phyloP scores from a whole-genome alignment of 2,113 vertebrate genomes.

The Brevimyrus niger region DNA sequence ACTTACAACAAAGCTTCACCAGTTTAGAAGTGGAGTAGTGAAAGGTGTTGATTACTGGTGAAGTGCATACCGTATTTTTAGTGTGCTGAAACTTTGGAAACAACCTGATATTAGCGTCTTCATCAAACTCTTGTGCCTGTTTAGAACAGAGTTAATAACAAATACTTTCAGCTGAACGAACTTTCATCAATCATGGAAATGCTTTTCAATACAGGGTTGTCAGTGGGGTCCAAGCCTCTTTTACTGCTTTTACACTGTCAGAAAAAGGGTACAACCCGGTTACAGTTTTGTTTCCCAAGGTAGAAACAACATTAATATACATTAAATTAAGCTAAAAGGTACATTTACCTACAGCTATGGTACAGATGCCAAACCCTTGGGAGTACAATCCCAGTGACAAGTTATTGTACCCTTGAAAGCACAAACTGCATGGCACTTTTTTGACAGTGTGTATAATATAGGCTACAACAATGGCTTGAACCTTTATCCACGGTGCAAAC shows the following conservation, averaged over 20 bases:
- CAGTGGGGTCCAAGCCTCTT: not conserved
- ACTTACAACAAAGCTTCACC: not conserved
- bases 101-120: slow-evolving; percentile 34
- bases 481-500: not conserved
- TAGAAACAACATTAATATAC: not conserved
- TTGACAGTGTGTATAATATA: not conserved
- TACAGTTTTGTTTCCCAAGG: not conserved
- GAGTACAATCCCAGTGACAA: not conserved
- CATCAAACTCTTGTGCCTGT: slow-evolving; percentile 37
- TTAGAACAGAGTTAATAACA: not conserved
- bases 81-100: slow-evolving; percentile 22
- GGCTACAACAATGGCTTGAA: not conserved
- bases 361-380: not conserved
- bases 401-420: not conserved
- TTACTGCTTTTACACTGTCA: not conserved
- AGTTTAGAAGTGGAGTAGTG: not conserved
- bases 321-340: not conserved
- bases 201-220: not conserved
- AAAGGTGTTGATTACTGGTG: not conserved
- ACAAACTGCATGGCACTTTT: not conserved
- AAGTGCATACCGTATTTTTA: slow-evolving; percentile 8
- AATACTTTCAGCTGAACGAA: not conserved
- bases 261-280: not conserved
- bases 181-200: not conserved
- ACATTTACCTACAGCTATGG: not conserved